Evolutionary conservation across 2,888 invertebrate genomes (phyloP).

Genomic region (Aricia artaxerxes): DNA sequence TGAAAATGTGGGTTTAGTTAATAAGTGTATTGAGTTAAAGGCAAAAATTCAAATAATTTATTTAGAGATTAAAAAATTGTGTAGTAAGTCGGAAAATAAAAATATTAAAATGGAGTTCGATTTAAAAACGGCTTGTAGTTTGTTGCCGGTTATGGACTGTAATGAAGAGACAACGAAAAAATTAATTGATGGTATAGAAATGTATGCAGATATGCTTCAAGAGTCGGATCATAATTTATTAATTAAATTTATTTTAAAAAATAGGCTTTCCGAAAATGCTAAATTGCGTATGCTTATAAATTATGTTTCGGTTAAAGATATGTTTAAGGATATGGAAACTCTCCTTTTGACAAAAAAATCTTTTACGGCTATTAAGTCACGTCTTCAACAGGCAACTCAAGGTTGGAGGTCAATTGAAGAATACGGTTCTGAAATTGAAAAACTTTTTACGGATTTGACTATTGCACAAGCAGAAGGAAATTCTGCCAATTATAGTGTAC

Average conservation of each 20-base stretch:
- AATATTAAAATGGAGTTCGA: background rate
- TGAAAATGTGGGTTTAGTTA: background rate
- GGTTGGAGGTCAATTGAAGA: background rate
- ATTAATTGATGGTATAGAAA: conserved; percentile 8
- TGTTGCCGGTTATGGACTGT: background rate
- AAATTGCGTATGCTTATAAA: conserved; percentile 1
- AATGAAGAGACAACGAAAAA: background rate
- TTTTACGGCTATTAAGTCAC: too few species aligned
- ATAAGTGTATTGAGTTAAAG: too few species aligned
- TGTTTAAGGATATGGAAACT: too few species aligned
- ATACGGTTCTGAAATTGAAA: background rate
- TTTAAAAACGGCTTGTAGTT: background rate
- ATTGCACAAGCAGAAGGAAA: background rate
- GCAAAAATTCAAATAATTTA: too few species aligned
- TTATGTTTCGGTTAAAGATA: background rate
- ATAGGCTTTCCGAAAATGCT: background rate
- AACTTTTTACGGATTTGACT: background rate
- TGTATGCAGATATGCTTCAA: conserved; percentile 2
- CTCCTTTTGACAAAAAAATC: too few species aligned
- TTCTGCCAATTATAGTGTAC: background rate
- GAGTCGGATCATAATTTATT: conserved; percentile 8
- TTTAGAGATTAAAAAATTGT: too few species aligned
- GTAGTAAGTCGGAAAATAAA: background rate
- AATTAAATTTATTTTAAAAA: background rate
- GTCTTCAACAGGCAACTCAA: background rate